phyloP scores from a whole-genome alignment of 2,888 invertebrate species.

The Tanypteryx hageni region DNA sequence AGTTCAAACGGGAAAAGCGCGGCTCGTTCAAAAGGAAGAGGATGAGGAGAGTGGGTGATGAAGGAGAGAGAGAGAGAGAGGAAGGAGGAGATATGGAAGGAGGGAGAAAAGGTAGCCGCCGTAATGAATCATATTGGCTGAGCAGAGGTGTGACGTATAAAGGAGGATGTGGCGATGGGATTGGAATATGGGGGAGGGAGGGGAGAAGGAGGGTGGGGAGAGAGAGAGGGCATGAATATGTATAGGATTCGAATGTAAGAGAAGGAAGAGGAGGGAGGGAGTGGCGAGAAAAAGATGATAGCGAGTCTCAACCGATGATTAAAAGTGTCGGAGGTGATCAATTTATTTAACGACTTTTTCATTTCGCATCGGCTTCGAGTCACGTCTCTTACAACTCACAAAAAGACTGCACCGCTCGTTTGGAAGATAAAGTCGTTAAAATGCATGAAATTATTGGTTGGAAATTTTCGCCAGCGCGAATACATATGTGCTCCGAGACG shows the following conservation, averaged over 20 bases:
- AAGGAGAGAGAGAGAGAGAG: background rate
- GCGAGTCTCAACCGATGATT: background rate
- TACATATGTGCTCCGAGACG: no score
- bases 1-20: slow-evolving; percentile 30
- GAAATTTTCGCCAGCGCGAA: no score
- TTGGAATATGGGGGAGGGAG: background rate
- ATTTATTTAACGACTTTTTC: slow-evolving; percentile 22
- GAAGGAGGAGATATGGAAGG: background rate
- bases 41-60: background rate
- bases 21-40: background rate
- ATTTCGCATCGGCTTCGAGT: background rate
- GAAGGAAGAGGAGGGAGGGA: background rate
- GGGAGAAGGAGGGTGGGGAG: background rate
- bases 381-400: background rate
- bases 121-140: slow-evolving; percentile 47
- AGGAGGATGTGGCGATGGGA: background rate
- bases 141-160: background rate
- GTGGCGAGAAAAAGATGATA: background rate
- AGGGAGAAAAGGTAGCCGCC: background rate
- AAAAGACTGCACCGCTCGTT: background rate
- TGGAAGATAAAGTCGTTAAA: background rate
- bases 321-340: slow-evolving; percentile 50
- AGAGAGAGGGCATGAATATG: slow-evolving; percentile 42
- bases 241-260: slow-evolving; percentile 20
- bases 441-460: background rate